Conservation (phyloP, 2,797 vertebrate genomes). For the Cirrhinus molitorella region DNA sequence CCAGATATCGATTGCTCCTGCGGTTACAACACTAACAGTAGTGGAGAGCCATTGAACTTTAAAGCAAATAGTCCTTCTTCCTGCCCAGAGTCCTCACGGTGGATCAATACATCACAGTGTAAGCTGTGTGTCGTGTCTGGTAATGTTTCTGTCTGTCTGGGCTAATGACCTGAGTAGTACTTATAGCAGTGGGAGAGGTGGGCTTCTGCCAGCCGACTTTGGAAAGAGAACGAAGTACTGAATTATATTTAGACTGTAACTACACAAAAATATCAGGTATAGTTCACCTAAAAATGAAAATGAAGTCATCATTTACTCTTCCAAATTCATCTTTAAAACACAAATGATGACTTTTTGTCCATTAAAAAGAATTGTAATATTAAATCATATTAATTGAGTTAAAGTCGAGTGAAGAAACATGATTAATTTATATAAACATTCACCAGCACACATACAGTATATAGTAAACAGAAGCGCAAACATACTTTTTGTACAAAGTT, state of each 20-base stretch:
- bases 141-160: slow-evolving; percentile 79
- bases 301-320: background rate
- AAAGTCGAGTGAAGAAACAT: background rate
- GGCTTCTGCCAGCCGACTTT: slow-evolving; percentile 66
- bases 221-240: background rate
- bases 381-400: background rate
- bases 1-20: slow-evolving; percentile 76
- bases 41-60: slow-evolving; percentile 80
- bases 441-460: background rate
- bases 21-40: slow-evolving; percentile 78
- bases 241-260: background rate
- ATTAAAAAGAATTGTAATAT: background rate
- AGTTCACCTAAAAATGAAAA: background rate
- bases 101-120: slow-evolving; percentile 71
- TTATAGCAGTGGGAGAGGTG: slow-evolving; percentile 62
- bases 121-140: slow-evolving; percentile 64
- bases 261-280: background rate
- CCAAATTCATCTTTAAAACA: background rate
- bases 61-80: slow-evolving; percentile 82
- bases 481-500: too few species aligned
- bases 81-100: slow-evolving; percentile 72
- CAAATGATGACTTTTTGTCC: background rate
- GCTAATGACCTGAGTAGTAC: slow-evolving; percentile 71
- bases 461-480: background rate
- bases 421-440: background rate